phyloP scores from a whole-genome alignment of 2,113 vertebrate genomes.

The Misgurnus mizolepis region DNA sequence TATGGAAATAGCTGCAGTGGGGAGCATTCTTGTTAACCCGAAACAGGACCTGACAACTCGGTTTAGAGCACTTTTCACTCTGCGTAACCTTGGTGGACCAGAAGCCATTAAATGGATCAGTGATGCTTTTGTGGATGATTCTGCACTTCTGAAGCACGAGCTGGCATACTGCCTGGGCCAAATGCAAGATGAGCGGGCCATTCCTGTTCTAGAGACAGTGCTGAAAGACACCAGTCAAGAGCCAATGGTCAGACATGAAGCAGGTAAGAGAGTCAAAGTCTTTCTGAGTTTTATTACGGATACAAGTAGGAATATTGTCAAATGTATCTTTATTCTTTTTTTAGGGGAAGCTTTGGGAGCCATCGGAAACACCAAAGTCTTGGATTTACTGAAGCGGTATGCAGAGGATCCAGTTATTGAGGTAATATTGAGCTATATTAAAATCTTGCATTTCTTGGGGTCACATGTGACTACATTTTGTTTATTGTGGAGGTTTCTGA shows the following conservation, averaged over 20 bases:
- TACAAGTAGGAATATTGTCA: neutral
- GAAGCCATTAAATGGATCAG: conserved; percentile 86
- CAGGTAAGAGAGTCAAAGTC: conserved; percentile 72
- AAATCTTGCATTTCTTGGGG: too few relatives aligned
- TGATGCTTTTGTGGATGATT: conserved; percentile 83
- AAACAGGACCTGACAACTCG: conserved; percentile 75
- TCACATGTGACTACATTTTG: too few relatives aligned
- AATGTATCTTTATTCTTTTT: neutral
- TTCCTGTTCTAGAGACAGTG: conserved; percentile 77
- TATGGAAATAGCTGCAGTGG: conserved; percentile 76
- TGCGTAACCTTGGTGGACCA: conserved; percentile 82
- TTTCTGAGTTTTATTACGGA: neutral
- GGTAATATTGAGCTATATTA: conserved; percentile 63
- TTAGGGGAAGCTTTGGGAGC: conserved; percentile 94
- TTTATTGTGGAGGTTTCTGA: too few relatives aligned
- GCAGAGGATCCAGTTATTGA: conserved; percentile 83
- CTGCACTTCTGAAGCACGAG: conserved; percentile 91
- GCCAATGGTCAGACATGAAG: conserved; percentile 95
- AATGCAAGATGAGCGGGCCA: conserved; percentile 84
- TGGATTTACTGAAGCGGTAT: conserved; percentile 83
- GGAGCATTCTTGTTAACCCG: conserved; percentile 76
- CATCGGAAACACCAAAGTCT: conserved; percentile 81
- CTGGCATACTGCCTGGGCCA: conserved; percentile 94
- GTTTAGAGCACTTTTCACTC: conserved; percentile 92
- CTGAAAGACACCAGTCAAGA: conserved; percentile 83